phyloP scores from a whole-genome alignment of 2,113 vertebrate genomes.

The Chloebia gouldiae region DNA sequence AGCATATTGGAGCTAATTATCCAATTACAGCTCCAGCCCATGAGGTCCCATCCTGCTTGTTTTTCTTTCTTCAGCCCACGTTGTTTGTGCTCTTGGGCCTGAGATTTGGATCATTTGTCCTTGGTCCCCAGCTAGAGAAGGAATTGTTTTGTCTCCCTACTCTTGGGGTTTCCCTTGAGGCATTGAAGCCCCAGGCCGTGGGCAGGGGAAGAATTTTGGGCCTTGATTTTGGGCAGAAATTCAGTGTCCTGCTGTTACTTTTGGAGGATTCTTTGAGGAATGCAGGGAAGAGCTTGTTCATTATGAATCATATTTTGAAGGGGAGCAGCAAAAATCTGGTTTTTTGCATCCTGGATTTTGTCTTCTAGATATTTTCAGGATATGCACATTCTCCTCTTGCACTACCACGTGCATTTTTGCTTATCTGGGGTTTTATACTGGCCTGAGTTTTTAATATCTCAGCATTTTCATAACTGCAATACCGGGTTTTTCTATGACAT shows the following conservation, averaged over 20 bases:
- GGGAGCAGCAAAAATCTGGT: neutral
- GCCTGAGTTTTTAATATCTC: neutral
- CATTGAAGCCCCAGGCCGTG: neutral
- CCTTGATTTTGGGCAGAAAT: neutral
- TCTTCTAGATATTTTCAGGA: neutral
- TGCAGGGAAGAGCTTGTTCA: neutral
- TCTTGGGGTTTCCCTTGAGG: neutral
- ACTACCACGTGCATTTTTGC: neutral
- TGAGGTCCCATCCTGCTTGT: too few relatives aligned
- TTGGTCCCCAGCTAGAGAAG: too few relatives aligned
- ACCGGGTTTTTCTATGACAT: neutral
- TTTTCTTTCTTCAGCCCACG: too few relatives aligned
- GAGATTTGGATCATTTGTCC: too few relatives aligned
- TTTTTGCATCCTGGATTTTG: neutral
- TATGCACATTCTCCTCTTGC: neutral
- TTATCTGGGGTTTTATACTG: neutral
- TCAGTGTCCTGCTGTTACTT: neutral
- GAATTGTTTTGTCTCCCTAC: too few relatives aligned
- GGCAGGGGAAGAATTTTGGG: neutral
- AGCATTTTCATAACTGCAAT: neutral
- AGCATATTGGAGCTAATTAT: too few relatives aligned
- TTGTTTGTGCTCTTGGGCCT: too few relatives aligned
- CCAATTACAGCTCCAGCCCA: too few relatives aligned
- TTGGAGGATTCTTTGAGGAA: neutral
- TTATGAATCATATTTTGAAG: neutral